Evolutionary conservation across 2,797 vertebrate species (phyloP).

Genomic region (Avahi laniger): DNA sequence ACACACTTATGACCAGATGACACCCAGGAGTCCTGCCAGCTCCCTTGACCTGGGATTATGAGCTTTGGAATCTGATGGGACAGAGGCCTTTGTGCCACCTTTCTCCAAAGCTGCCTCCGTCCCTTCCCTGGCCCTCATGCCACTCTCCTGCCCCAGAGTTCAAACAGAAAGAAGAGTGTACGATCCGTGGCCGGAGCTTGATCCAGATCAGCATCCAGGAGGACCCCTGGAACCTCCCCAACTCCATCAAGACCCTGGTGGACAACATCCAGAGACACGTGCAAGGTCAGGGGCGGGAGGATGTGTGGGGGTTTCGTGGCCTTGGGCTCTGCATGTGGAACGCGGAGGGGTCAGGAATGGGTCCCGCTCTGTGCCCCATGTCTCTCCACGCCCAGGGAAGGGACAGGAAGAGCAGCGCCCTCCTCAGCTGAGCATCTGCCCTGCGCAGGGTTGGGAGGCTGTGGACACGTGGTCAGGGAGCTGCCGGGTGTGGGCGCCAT

Average conservation of each 20-base stretch:
- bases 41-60: background rate
- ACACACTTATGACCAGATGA: background rate
- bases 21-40: background rate
- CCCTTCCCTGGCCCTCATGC: background rate
- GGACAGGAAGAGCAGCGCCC: background rate
- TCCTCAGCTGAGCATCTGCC: background rate
- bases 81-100: background rate
- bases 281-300: slow-evolving; percentile 88
- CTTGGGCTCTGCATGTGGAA: background rate
- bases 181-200: slow-evolving; percentile 89
- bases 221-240: slow-evolving; percentile 99
- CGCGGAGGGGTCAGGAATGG: background rate
- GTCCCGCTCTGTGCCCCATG: accelerated
- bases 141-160: slow-evolving; percentile 88
- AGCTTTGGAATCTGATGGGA: slow-evolving; percentile 8
- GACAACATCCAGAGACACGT: slow-evolving; percentile 96
- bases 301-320: background rate
- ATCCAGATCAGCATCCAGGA: slow-evolving; percentile 98
- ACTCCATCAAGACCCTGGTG: slow-evolving; percentile 96
- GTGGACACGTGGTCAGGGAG: accelerated
- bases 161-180: slow-evolving; percentile 95
- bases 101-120: background rate
- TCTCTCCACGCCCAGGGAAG: background rate
- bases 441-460: background rate
- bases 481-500: accelerated